Evolutionary conservation across 2,113 vertebrate species (phyloP).

Genomic region (Puntigrus tetrazona): DNA sequence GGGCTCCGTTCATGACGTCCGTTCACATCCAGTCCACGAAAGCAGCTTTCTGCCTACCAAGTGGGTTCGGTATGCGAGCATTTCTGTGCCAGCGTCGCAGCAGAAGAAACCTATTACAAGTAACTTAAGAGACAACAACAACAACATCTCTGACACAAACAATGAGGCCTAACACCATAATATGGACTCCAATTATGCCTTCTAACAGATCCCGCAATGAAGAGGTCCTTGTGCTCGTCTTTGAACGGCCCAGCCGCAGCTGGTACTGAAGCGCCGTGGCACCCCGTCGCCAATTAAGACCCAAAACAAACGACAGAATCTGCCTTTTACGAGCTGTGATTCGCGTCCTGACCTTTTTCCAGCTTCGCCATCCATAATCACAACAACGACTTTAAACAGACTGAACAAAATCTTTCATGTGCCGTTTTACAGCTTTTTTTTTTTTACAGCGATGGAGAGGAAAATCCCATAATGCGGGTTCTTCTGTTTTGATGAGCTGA

Average conservation of each 20-base stretch:
- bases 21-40: not conserved
- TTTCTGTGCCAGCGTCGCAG: conserved; percentile 27
- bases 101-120: conserved; percentile 24
- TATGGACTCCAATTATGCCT: conserved; percentile 33
- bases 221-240: conserved; percentile 15
- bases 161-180: conserved; percentile 17
- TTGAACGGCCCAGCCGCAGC: conserved; percentile 51
- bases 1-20: not conserved
- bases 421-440: conserved; percentile 7
- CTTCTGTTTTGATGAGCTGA: conserved; percentile 2
- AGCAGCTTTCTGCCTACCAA: conserved; percentile 8
- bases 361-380: conserved; percentile 53
- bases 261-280: conserved; percentile 42
- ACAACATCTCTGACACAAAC: conserved; percentile 31
- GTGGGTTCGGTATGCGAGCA: not conserved
- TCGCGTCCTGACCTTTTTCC: conserved; percentile 49
- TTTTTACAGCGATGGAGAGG: conserved; percentile 19
- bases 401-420: conserved; percentile 56
- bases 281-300: conserved; percentile 52
- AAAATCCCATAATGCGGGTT: not conserved
- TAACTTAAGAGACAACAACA: conserved; percentile 18
- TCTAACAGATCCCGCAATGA: conserved; percentile 10
- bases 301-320: conserved; percentile 39
- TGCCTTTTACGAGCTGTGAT: conserved; percentile 65
- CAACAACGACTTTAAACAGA: conserved; percentile 45